Percentiles rank a stretch among this genome's conserved stretches.
phyloP scores from a whole-genome alignment of 1,140 invertebrate species.

The Nebria ingens region DNA sequence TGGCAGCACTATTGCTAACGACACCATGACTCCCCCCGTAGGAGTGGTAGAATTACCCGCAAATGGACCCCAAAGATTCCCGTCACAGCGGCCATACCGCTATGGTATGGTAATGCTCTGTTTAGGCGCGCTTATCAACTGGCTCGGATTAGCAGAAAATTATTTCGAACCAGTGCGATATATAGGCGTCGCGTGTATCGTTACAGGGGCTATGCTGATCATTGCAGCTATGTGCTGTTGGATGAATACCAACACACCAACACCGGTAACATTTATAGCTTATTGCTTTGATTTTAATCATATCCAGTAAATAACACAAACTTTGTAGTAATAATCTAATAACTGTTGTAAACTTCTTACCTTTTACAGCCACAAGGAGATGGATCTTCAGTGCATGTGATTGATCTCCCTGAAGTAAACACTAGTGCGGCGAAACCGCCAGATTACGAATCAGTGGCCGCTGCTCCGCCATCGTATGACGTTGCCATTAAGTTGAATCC shows the following conservation, averaged over 20 bases:
- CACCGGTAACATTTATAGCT: neutral
- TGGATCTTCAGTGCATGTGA: neutral
- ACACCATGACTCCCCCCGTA: neutral
- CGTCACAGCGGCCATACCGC: slow-evolving; percentile 46
- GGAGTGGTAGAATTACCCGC: neutral
- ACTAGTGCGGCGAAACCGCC: slow-evolving; percentile 53
- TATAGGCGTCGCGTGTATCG: slow-evolving; percentile 62
- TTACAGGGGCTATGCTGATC: slow-evolving; percentile 60
- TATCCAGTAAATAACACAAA: neutral
- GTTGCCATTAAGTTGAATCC: slow-evolving; percentile 63
- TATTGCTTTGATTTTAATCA: no score
- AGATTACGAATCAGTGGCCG: slow-evolving; percentile 58
- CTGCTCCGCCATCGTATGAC: slow-evolving; percentile 56
- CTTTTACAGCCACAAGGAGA: neutral
- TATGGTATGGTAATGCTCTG: slow-evolving; percentile 65
- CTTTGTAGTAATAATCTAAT: neutral
- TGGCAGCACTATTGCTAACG: no score
- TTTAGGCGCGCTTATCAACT: slow-evolving; percentile 65
- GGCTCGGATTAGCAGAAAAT: slow-evolving; percentile 61
- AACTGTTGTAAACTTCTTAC: no score
- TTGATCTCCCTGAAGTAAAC: slow-evolving; percentile 30
- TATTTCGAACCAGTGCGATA: slow-evolving; percentile 61
- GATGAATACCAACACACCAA: slow-evolving; percentile 49
- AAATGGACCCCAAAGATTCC: neutral
- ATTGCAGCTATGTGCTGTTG: slow-evolving; percentile 68